Conservation (phyloP, 2,797 vertebrate genomes). For the Sebastes steindachneri region DNA sequence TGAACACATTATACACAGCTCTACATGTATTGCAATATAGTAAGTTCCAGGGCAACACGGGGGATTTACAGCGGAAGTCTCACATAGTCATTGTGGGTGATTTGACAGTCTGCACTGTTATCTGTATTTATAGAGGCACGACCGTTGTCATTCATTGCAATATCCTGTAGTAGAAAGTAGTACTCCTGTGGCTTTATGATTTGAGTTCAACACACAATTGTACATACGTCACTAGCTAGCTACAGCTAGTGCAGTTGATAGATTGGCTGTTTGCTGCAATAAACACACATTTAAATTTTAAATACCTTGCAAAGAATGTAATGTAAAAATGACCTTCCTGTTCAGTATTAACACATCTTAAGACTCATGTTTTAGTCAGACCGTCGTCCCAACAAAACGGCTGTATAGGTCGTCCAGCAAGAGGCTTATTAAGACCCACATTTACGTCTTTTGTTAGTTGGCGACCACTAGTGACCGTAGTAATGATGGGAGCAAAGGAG, state of each 20-base stretch:
- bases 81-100: neutral
- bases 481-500: too few species aligned
- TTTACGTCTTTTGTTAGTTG: too few species aligned
- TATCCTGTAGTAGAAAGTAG: neutral
- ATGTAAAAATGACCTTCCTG: neutral
- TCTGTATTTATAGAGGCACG: neutral
- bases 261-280: neutral
- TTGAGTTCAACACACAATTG: neutral
- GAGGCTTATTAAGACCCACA: too few species aligned
- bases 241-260: neutral
- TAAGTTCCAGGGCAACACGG: neutral
- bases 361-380: too few species aligned
- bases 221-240: neutral
- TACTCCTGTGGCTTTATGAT: neutral
- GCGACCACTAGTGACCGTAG: rapidly evolving
- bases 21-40: neutral
- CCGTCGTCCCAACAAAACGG: too few species aligned
- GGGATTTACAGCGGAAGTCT: neutral
- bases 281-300: neutral
- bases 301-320: neutral
- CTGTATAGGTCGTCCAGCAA: too few species aligned
- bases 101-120: neutral
- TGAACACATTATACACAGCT: neutral
- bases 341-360: neutral
- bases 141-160: neutral